Evolutionary conservation across 2,797 vertebrate species (phyloP), one percentile per base, ranked within the genome.

Genomic region (Poecilia wingei): DNA sequence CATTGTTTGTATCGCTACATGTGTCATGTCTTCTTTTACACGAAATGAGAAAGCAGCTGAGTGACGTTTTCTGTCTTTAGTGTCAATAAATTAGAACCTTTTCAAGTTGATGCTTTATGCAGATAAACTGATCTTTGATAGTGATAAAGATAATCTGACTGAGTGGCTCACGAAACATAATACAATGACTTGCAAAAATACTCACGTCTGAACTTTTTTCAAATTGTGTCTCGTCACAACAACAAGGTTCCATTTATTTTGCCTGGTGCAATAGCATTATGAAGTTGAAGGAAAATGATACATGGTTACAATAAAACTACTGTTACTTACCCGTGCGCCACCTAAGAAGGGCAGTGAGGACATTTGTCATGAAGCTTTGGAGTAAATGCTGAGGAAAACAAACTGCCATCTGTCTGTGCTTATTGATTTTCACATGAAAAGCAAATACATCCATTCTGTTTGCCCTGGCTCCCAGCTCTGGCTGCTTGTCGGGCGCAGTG

Each of bases 361-460:
- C 93, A 92, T 94, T 94, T 91, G 89, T 94, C 91, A 91, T 81
- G 82, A 81, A 91, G 88, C 82, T 79, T 41, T 49, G 76, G 85
- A 88, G 93, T 94, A 93, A 95, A 95, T 90, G 90, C 87, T 84
- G 86, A 92, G 88, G 59, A 87, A 92, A 93, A 93, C 92, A 93
- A 92, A 91, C 88, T 77, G 77, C 93, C 93, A 94, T 94, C 94
- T 94, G 93, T 92, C 92, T 88, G 83, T 79, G 77, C 76, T 84
- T 91, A 95, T 94, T 94, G 94, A 94, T 94, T 94, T 95, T 92
- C 90, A 88, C 90, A 93, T 89, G 86, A 93, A 94, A 94, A 92
- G 91, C 93, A 95, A 94, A 95, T 92, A 92, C 87, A 80, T 91
- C 87, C 79, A 79, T 86, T 92, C 82, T 93, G 93, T 94, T 93